A percentile compares a stretch with the other conserved stretches of the same genome.
These are phyloP conservation scores for Pseudopleuronectes americanus DNA, from an alignment of 2,797 vertebrate genomes.

Conservation along the genomic window DNA sequence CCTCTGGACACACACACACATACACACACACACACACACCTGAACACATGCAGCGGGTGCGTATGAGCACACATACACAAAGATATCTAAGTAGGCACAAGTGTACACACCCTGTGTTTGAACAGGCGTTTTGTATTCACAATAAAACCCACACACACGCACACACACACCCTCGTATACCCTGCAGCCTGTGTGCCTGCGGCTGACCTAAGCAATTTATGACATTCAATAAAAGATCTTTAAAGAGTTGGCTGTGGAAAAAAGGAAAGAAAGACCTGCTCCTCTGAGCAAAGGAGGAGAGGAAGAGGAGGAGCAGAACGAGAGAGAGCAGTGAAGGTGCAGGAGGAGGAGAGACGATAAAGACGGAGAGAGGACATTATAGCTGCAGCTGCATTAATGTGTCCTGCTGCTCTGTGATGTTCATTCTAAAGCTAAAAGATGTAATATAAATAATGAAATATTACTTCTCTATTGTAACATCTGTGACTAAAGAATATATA, in stretches of 20 bases:
- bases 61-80: not conserved
- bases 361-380: constrained; percentile 24
- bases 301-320: constrained; percentile 15
- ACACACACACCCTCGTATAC: not conserved
- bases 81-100: not conserved
- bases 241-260: constrained; percentile 60
- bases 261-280: constrained; percentile 37
- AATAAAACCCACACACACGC: constrained; percentile 3
- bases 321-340: constrained; percentile 32
- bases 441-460: too few relatives aligned
- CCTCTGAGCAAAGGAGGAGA: constrained; percentile 43
- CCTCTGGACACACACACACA: constrained; percentile 19
- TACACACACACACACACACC: not conserved
- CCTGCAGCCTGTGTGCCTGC: constrained; percentile 48
- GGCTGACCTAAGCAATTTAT: constrained; percentile 76
- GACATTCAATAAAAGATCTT: constrained; percentile 79
- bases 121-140: not conserved
- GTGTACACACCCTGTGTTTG: not conserved
- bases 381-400: constrained; percentile 22
- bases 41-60: not conserved
- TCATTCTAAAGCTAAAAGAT: constrained; percentile 15
- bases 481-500: too few relatives aligned
- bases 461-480: too few relatives aligned
- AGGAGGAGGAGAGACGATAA: constrained; percentile 38
- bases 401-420: constrained; percentile 33